Conservation (phyloP, 2,797 vertebrate genomes). For the Trematomus bernacchii region DNA sequence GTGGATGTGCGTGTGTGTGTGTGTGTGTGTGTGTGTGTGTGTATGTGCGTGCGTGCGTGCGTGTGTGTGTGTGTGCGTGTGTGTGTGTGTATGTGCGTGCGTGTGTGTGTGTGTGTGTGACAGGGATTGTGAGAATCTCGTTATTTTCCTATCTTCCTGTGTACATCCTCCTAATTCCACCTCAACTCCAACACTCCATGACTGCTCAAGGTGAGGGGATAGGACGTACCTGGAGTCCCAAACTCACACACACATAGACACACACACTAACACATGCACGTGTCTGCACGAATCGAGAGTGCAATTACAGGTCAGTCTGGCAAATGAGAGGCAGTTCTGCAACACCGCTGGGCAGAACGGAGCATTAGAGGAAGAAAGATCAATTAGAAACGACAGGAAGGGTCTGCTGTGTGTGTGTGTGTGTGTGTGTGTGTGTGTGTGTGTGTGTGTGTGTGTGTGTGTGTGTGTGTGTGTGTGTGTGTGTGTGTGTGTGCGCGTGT, state of each 20-base stretch:
- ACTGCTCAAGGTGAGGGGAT: slow-evolving; percentile 69
- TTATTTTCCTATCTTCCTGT: slow-evolving; percentile 72
- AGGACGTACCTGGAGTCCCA: slow-evolving; percentile 36
- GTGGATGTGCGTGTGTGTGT: neutral
- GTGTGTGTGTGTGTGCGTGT: slow-evolving; percentile 8
- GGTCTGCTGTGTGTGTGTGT: neutral
- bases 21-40: neutral
- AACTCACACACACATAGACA: slow-evolving; percentile 17
- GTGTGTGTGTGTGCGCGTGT: slow-evolving; percentile 1
- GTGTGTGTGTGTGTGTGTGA: slow-evolving; percentile 14
- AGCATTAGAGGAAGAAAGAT: slow-evolving; percentile 33
- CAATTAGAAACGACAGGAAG: slow-evolving; percentile 40
- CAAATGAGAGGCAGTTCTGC: slow-evolving; percentile 53
- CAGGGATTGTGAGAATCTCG: slow-evolving; percentile 59
- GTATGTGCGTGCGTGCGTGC: slow-evolving; percentile 2
- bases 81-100: neutral
- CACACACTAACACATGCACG: slow-evolving; percentile 18
- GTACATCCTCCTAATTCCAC: slow-evolving; percentile 70
- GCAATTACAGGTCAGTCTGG: slow-evolving; percentile 67
- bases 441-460: neutral
- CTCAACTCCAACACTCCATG: slow-evolving; percentile 65
- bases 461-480: neutral
- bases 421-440: neutral
- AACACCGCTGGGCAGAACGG: slow-evolving; percentile 19
- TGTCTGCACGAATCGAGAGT: slow-evolving; percentile 41